Evolutionary conservation across 2,797 vertebrate genomes (phyloP).

Genomic region (Phrynocephalus forsythii): DNA sequence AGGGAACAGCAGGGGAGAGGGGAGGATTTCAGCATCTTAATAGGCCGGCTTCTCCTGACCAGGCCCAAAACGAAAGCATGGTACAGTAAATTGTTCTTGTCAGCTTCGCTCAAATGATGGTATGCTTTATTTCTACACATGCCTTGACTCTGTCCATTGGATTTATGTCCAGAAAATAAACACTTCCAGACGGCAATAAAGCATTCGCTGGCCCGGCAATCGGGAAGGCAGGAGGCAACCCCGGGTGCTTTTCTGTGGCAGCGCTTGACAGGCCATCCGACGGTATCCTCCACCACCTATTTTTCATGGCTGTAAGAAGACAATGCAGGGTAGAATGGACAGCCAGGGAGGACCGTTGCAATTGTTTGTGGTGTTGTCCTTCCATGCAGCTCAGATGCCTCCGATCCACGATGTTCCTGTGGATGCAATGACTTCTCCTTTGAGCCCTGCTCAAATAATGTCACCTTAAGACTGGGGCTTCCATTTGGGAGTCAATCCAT

Average conservation of each 20-base stretch:
- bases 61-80: slow-evolving; percentile 81
- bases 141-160: slow-evolving; percentile 86
- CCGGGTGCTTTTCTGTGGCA: slow-evolving; percentile 56
- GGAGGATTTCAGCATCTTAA: slow-evolving; percentile 83
- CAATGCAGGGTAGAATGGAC: background rate
- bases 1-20: slow-evolving; percentile 78
- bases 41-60: slow-evolving; percentile 79
- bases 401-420: no score
- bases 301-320: background rate
- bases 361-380: no score
- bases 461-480: no score
- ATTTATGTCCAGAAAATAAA: slow-evolving; percentile 88
- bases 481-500: no score
- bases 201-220: slow-evolving; percentile 76
- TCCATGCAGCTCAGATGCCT: no score
- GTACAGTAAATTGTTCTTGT: slow-evolving; percentile 87
- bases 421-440: no score
- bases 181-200: slow-evolving; percentile 86
- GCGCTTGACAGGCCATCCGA: slow-evolving; percentile 1
- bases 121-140: slow-evolving; percentile 87
- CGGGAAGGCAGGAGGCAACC: slow-evolving; percentile 70
- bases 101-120: slow-evolving; percentile 85
- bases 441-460: no score
- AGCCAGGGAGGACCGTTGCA: background rate
- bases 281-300: slow-evolving; percentile 40